Percentiles rank a stretch among this genome's conserved stretches.
These are phyloP conservation scores for Drosophila burlai DNA, from an alignment of 1,140 invertebrate species.

Conservation along the genomic window DNA sequence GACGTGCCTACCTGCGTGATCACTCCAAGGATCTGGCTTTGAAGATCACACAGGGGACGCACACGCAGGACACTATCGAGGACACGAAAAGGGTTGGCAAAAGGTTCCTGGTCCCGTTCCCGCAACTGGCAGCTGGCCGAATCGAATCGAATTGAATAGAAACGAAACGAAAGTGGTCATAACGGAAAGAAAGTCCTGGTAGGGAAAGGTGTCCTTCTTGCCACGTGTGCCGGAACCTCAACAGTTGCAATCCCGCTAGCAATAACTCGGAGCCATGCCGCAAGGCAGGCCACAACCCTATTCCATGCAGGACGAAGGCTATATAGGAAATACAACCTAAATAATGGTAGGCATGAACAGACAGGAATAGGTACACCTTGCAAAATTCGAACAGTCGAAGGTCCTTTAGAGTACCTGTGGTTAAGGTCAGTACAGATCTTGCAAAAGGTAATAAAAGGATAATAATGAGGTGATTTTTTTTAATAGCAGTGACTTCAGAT, in stretches of 20 bases:
- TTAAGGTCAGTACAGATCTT: not conserved
- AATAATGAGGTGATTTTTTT: not conserved
- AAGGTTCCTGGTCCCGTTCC: not conserved
- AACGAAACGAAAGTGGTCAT: conserved; percentile 31
- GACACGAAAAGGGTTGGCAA: conserved; percentile 58
- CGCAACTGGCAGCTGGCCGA: conserved; percentile 29
- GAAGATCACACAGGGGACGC: conserved; percentile 30
- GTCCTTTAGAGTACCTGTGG: not conserved
- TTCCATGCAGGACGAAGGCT: not conserved
- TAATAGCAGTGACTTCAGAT: not conserved
- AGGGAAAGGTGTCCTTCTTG: conserved; percentile 26
- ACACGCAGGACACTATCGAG: conserved; percentile 20
- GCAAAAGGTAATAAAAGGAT: not conserved
- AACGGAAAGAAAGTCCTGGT: conserved; percentile 35
- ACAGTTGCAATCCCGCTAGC: conserved; percentile 1
- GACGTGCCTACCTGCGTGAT: conserved; percentile 47
- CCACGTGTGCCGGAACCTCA: conserved; percentile 37
- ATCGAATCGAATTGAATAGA: conserved; percentile 14
- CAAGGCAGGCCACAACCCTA: not conserved
- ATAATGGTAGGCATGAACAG: not conserved
- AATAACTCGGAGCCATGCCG: not conserved
- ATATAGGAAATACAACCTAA: no score
- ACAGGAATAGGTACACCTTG: not conserved
- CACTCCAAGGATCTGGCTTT: conserved; percentile 25
- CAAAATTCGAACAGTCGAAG: not conserved